Evolutionary conservation across 2,113 vertebrate species (phyloP), one percentile per base, ranked within the genome.

Genomic region (Lophotis ruficrista): DNA sequence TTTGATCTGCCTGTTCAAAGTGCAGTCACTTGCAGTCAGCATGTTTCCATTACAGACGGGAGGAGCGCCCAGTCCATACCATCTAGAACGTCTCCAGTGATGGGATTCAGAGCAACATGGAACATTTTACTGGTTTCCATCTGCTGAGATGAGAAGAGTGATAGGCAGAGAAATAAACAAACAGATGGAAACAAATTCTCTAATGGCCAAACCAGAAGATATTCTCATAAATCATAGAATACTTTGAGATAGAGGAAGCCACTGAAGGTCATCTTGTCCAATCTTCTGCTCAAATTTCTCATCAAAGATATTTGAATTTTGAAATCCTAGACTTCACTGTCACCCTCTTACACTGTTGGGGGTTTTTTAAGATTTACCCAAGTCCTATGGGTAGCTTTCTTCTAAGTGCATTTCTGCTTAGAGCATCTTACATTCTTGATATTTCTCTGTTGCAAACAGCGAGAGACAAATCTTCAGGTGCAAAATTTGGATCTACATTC

Each of bases 1-100:
- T 96, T 94, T 95, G 89, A 97, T 90, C 78, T 96, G 84, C n/a
- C 7, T 3, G 19, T 89, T 93, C 94, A 37, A 87, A 96, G 87
- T 48, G 72, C 68, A 71, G 69, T 33, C 88, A 30, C 50, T 82
- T 54, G 58, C 62, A 80, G 62, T 51, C 86, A 70, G 76, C 64
- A n/a, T 33, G 79, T 94, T 94, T 78, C 91, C 61, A 41, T 96
- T 69, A 56, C 35, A 72, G 48, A n/a, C 1, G 0, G 68, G 71
- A 80, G 10, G 35, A 79, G 38, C 0, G 2, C 60, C 58, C 0
- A 0, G 19, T 79, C 70, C 69, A 50, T 45, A n/a, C 48, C 76
- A 62, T 28, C 69, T 31, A 61, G 53, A 86, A 7, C 69, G 66
- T 80, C 38, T 58, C 30, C 37, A 48, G 45, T 48, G 62, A 37